A percentile compares a stretch with the other conserved stretches of the same genome.
Conservation (phyloP, 2,888 invertebrate genomes). For the Chrysopilus asiliformis region DNA sequence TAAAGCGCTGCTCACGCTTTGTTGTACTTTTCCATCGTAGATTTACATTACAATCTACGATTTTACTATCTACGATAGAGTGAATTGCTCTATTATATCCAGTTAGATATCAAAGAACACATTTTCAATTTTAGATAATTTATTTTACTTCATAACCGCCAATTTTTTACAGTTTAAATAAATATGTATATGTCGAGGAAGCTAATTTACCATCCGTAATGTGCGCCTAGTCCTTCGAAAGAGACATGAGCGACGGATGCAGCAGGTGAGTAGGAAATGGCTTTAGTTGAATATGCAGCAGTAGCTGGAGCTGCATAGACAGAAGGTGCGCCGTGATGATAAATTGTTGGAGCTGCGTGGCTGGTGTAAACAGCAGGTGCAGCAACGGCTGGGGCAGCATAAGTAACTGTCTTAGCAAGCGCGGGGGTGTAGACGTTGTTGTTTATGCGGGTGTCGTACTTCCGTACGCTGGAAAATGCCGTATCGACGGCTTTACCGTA, state of each 20-base stretch:
- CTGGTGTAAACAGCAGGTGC: conserved; percentile 11
- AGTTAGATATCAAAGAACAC: no score
- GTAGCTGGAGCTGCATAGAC: background rate
- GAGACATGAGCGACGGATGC: conserved; percentile 7
- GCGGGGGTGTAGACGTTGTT: conserved; percentile 42
- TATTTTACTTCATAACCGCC: no score
- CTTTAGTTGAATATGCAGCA: conserved; percentile 4
- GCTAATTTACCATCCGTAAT: conserved; percentile 9
- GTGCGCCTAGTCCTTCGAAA: conserved; percentile 7
- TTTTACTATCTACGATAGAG: no score
- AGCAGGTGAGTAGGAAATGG: conserved; percentile 7
- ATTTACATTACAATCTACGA: no score
- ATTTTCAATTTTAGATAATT: no score
- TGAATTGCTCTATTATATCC: no score
- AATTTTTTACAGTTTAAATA: no score
- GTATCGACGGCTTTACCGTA: conserved; percentile 46
- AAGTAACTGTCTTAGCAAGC: conserved; percentile 22
- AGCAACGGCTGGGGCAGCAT: conserved; percentile 12
- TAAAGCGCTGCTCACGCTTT: no score
- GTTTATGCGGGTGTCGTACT: conserved; percentile 44
- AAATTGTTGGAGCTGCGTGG: conserved; percentile 11
- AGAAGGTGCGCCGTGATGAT: background rate
- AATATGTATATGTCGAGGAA: no score
- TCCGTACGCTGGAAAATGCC: conserved; percentile 46
- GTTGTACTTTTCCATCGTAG: no score